Evolutionary conservation across 1,140 invertebrate species (phyloP), one percentile per base, ranked within the genome.

Genomic region (Heliconius hermathena): DNA sequence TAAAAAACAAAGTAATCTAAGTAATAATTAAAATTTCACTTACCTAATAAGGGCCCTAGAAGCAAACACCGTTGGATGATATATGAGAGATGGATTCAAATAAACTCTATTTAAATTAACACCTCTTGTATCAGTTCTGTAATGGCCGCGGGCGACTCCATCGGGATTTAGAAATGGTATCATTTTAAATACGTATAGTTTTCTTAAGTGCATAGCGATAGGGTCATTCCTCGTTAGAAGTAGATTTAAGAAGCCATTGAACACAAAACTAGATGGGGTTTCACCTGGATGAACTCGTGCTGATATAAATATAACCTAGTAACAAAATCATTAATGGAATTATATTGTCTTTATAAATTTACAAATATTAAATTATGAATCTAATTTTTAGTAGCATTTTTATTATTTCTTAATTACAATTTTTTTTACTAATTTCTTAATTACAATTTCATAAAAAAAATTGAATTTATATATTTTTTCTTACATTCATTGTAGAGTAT

Each of bases 91-190:
- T 1, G 93, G 93, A 77, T 91, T 93, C n/a, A 94, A 82, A 78
- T 94, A 94, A 2, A 94, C 92, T 74, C 93, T 83, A 84, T 94
- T 94, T 46, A 99, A 93, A 95, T 99, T 99, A 71, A 98, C 97
- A 8, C 98, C 98, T 77, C 97, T 95, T 1, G 97, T 97, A 92
- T 99, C 98, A 57, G 98, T 98, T 52, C 98, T 95, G 91, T 99
- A 99, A 91, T 98, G 98, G 8, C 98, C 98, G 73, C 96, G 95
- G n/a, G 96, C 96, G 1, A 99, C 98, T 9, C 98, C 98, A 91
- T 99, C 98, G 2, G 98, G 98, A 95, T 99, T 99, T 72, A 99
- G 94, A 95, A 99, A 98, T 3, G 98, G 98, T 79, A 99, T 97
- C 83, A 99, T 93, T 95, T 99, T 99, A 94, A 99, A 99, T 73